Conservation (phyloP, 2,888 invertebrate species). For the Apamea monoglypha region DNA sequence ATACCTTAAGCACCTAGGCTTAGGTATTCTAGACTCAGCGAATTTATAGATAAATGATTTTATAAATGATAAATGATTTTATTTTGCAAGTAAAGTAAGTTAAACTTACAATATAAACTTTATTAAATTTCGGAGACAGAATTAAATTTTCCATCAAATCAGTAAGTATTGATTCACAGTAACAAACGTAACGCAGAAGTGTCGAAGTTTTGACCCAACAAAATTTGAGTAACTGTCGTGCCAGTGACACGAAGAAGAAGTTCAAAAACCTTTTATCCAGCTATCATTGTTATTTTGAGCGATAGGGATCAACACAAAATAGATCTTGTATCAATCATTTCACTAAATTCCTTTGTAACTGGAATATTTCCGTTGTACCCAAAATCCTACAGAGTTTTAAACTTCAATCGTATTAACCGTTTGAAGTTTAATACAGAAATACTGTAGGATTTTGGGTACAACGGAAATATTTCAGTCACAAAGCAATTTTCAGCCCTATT, state of each 20-base stretch:
- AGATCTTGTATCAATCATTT: constrained; percentile 22
- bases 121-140: neutral
- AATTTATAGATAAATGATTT: too few species aligned
- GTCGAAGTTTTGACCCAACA: too few species aligned
- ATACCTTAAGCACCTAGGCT: too few species aligned
- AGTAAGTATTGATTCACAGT: neutral
- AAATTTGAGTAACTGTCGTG: too few species aligned
- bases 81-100: too few species aligned
- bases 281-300: neutral
- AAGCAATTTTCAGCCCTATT: neutral
- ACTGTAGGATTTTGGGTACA: neutral
- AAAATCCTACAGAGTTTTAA: neutral
- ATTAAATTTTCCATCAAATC: constrained; percentile 12
- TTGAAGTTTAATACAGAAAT: neutral
- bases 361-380: constrained; percentile 9
- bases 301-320: constrained; percentile 11
- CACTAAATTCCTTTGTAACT: constrained; percentile 26
- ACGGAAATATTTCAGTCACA: neutral
- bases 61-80: too few species aligned
- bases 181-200: neutral
- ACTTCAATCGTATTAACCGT: neutral
- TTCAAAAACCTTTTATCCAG: neutral
- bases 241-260: too few species aligned
- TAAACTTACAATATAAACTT: too few species aligned
- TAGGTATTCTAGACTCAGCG: too few species aligned